Evolutionary conservation across 2,113 vertebrate genomes (phyloP).

Genomic region (Barbus barbus): DNA sequence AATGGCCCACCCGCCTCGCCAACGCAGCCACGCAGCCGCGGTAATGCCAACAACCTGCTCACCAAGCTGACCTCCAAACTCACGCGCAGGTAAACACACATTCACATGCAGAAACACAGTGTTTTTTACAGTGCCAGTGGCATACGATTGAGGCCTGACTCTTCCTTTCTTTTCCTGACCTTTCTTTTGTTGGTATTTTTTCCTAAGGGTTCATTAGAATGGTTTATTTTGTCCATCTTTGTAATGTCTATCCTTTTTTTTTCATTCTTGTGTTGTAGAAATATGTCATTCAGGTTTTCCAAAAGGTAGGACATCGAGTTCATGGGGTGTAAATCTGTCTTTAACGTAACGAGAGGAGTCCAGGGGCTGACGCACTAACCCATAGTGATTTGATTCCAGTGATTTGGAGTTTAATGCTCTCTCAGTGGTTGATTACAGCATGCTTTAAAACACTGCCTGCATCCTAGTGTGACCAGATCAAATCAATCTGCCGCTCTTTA

Average conservation of each 20-base stretch:
- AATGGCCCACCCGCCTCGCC: too few species aligned
- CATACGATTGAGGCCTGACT: background rate
- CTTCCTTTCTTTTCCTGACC: slow-evolving; percentile 12
- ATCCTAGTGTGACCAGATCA: slow-evolving; percentile 54
- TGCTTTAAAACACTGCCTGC: slow-evolving; percentile 55
- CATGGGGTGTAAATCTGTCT: slow-evolving; percentile 65
- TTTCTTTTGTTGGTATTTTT: background rate
- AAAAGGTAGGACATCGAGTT: slow-evolving; percentile 98
- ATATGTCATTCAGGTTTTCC: slow-evolving; percentile 99
- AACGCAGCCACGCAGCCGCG: too few species aligned
- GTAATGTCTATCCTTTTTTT: slow-evolving; percentile 54
- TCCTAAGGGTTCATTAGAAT: slow-evolving; percentile 13
- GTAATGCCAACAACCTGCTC: too few species aligned
- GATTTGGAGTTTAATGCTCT: slow-evolving; percentile 44
- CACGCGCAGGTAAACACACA: too few species aligned
- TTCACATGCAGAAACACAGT: background rate
- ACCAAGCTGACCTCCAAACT: too few species aligned
- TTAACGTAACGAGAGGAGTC: slow-evolving; percentile 73
- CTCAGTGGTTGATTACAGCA: slow-evolving; percentile 50
- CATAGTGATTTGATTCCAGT: slow-evolving; percentile 51
- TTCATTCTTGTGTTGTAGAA: slow-evolving; percentile 99
- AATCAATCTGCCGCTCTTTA: slow-evolving; percentile 53
- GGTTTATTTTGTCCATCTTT: too few species aligned
- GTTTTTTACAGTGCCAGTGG: background rate
- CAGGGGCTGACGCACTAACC: slow-evolving; percentile 46